Evolutionary conservation across 2,797 vertebrate genomes (phyloP).

Genomic region (Ptychadena robeensis): DNA sequence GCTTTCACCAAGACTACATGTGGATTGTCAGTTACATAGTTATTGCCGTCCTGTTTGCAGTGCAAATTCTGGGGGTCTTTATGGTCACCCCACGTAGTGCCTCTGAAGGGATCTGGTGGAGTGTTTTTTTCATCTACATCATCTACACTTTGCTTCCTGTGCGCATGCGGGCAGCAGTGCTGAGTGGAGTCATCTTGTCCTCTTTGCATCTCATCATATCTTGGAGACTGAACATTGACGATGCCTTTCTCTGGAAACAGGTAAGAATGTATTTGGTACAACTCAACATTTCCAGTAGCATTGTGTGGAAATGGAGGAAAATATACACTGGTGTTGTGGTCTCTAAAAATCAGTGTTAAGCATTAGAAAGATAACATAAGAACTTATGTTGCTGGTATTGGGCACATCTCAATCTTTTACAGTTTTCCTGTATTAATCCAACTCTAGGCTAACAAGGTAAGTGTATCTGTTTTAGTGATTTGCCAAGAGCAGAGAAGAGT

Average conservation of each 20-base stretch:
- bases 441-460: no score
- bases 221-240: slow-evolving; percentile 86
- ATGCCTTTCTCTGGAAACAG: slow-evolving; percentile 92
- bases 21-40: slow-evolving; percentile 96
- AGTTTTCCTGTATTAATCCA: no score
- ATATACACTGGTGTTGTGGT: no score
- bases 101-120: slow-evolving; percentile 93
- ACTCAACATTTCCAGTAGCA: neutral
- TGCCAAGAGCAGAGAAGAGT: no score
- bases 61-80: slow-evolving; percentile 87
- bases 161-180: slow-evolving; percentile 90
- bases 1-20: slow-evolving; percentile 98
- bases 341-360: neutral
- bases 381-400: no score
- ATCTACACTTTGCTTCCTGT: slow-evolving; percentile 95
- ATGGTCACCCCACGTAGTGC: slow-evolving; percentile 85
- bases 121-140: slow-evolving; percentile 96
- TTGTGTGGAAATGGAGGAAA: neutral
- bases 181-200: slow-evolving; percentile 86
- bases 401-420: no score
- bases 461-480: no score
- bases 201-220: slow-evolving; percentile 85
- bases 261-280: slow-evolving; percentile 68
- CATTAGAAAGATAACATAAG: neutral
- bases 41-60: slow-evolving; percentile 83